phyloP scores from a whole-genome alignment of 1,140 invertebrate genomes.

The Atta colombica region DNA sequence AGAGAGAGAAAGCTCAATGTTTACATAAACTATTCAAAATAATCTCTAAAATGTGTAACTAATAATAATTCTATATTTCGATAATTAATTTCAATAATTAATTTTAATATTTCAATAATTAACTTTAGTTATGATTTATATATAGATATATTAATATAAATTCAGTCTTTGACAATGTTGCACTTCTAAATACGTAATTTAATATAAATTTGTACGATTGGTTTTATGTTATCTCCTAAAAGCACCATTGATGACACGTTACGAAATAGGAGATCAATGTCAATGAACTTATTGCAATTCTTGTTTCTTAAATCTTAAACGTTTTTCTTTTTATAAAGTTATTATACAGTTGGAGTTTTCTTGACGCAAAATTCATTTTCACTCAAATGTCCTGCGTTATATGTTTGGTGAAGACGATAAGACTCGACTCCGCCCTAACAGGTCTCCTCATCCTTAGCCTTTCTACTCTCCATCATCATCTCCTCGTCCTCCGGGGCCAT shows the following conservation, averaged over 20 bases:
- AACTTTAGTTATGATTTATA: background rate
- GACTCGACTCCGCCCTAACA: constrained; percentile 51
- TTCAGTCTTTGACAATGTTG: background rate
- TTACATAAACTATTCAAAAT: background rate
- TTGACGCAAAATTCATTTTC: background rate
- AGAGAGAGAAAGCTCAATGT: background rate
- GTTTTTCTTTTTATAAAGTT: background rate
- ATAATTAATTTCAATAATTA: constrained; percentile 23
- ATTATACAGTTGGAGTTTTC: constrained; percentile 1
- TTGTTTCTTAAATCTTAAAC: background rate
- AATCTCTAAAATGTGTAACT: background rate
- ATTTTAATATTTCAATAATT: background rate
- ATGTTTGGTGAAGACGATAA: constrained; percentile 53
- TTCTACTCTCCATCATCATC: constrained; percentile 70
- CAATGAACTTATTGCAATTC: background rate
- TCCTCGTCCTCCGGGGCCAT: constrained; percentile 60
- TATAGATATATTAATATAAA: background rate
- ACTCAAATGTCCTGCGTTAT: background rate
- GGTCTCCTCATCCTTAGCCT: constrained; percentile 50
- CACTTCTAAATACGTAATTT: background rate
- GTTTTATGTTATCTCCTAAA: background rate
- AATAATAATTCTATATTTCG: background rate
- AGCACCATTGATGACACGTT: background rate
- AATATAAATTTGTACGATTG: background rate
- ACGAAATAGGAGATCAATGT: background rate